Percentiles rank a stretch among this genome's conserved stretches.
Conservation (phyloP, 1,140 invertebrate species). For the Leptinotarsa texana region DNA sequence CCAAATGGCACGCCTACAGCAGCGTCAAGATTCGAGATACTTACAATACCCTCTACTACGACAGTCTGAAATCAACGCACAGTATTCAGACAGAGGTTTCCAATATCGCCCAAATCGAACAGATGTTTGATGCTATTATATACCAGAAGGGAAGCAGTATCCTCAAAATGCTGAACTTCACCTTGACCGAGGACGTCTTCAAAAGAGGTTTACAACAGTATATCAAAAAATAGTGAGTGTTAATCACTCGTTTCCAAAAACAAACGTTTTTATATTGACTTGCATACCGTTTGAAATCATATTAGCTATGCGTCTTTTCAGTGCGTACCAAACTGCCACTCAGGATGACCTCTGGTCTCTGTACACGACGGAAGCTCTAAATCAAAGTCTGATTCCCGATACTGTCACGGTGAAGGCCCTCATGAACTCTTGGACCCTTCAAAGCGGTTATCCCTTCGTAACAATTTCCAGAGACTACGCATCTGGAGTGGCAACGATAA, state of each 20-base stretch:
- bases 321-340: conserved; percentile 43
- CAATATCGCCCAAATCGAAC: conserved; percentile 45
- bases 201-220: conserved; percentile 60
- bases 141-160: conserved; percentile 50
- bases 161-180: conserved; percentile 68
- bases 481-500: conserved; percentile 42
- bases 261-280: background rate
- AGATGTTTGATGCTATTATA: conserved; percentile 45
- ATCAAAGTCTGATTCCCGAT: conserved; percentile 39
- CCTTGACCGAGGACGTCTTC: conserved; percentile 64
- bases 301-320: conserved; percentile 17
- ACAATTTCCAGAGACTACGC: conserved; percentile 62
- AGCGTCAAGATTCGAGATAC: conserved; percentile 45
- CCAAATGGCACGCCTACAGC: conserved; percentile 45
- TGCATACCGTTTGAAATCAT: no score
- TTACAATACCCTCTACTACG: conserved; percentile 44
- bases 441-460: conserved; percentile 69
- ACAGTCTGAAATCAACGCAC: conserved; percentile 47
- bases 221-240: conserved; percentile 56
- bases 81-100: conserved; percentile 45
- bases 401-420: conserved; percentile 56
- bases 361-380: conserved; percentile 38
- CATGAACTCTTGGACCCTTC: conserved; percentile 67
- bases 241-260: background rate
- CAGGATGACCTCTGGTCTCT: conserved; percentile 47